A percentile compares a stretch with the other conserved stretches of the same genome.
Conservation (phyloP, 30 jellyfish, hydroid and myxozoan genomes). For the Rhopilema esculentum region DNA sequence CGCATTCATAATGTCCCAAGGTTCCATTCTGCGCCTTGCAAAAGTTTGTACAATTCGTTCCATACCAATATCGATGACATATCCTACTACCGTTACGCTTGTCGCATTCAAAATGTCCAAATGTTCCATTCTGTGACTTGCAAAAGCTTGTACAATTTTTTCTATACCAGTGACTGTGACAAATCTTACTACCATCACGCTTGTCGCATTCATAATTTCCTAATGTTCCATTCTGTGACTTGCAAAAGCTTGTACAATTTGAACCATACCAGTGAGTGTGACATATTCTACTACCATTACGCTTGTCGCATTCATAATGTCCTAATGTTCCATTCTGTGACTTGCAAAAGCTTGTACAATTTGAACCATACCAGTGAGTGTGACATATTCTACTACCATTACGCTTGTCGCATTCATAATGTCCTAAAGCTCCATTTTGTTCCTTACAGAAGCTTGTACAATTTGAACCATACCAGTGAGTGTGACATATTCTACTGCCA, state of each 20-base stretch:
- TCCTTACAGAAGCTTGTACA: conserved; percentile 21
- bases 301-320: conserved; percentile 9
- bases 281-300: neutral
- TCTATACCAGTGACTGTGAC: conserved; percentile 37
- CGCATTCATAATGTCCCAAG: conserved; percentile 44
- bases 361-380: conserved; percentile 9
- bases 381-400: conserved; percentile 48
- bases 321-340: neutral
- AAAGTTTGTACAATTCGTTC: conserved; percentile 27
- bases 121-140: conserved; percentile 8
- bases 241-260: conserved; percentile 17
- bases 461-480: conserved; percentile 18
- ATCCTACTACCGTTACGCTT: conserved; percentile 27
- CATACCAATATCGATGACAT: conserved; percentile 70
- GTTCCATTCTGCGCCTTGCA: conserved; percentile 55
- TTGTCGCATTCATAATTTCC: conserved; percentile 58
- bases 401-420: conserved; percentile 49
- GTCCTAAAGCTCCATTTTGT: conserved; percentile 46
- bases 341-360: neutral
- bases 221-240: neutral
- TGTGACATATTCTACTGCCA: conserved; percentile 5
- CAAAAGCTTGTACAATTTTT: conserved; percentile 15
- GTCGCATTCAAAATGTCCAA: conserved; percentile 66
- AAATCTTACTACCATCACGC: conserved; percentile 41
- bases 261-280: conserved; percentile 35